These are phyloP conservation scores for Pectinophora gossypiella DNA, from an alignment of 1,140 invertebrate genomes.

Conservation along the genomic window DNA sequence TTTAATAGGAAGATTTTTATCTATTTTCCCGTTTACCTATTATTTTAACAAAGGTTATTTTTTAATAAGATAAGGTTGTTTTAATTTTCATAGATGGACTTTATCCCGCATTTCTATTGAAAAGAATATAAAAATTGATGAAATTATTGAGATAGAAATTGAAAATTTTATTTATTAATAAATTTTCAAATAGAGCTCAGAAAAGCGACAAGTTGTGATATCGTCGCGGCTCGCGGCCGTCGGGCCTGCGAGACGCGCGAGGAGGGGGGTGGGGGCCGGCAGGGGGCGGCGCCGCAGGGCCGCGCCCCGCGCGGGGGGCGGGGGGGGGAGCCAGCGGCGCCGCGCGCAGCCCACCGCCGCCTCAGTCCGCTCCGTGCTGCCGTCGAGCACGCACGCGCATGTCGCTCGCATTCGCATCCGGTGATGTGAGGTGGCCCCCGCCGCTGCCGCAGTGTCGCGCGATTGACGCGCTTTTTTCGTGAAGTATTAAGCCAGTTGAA, in stretches of 20 bases:
- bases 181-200: background rate
- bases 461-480: conserved; percentile 66
- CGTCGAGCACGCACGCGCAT: conserved; percentile 72
- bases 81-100: too few species aligned
- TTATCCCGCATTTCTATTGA: too few species aligned
- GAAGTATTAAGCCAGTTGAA: conserved; percentile 62
- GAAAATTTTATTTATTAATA: too few species aligned
- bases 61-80: too few species aligned
- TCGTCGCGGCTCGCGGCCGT: background rate
- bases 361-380: conserved; percentile 66
- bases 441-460: conserved; percentile 75
- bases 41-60: too few species aligned
- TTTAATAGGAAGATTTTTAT: too few species aligned
- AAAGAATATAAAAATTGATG: too few species aligned
- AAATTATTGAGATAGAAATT: too few species aligned
- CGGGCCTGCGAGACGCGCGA: background rate
- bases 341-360: conserved; percentile 53
- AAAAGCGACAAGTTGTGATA: background rate
- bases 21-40: too few species aligned
- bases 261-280: background rate
- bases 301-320: conserved; percentile 25
- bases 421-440: conserved; percentile 71
- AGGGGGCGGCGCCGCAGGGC: conserved; percentile 11
- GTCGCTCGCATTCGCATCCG: conserved; percentile 61
- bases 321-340: conserved; percentile 34